Evolutionary conservation across 2,888 invertebrate genomes (phyloP), one percentile per base, ranked within the genome.

Genomic region (Nebria salina): DNA sequence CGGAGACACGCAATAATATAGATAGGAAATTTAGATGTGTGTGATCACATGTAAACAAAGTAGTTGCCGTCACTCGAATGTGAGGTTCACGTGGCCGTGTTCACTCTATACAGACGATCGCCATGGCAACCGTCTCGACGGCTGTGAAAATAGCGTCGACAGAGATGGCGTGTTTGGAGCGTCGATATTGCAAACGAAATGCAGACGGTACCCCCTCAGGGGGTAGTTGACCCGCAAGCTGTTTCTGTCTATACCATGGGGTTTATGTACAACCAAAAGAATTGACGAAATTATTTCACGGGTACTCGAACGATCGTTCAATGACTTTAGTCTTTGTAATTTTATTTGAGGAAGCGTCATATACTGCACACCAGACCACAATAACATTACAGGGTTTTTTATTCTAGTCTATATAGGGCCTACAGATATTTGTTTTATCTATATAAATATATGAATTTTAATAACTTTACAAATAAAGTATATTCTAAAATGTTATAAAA

Each of bases 21-120:
- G 4, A 54, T 54, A 1, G 54, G 8, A 54, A 54, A 54, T 54
- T 3, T 54, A 7, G 54, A 54, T 54, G 13, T 54, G 26, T 70
- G 70, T 9, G 26, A 70, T 26, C 70, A 70, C 70, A 79, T 74
- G 75, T 79, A 79, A 79, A 79, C 79, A 79, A 79, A 79, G 75
- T 41, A n/a, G 65, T 20, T 20, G 43, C 26, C 25, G 4, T 43
- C 54, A 8, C 43, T n/a, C n/a, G 64, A 64, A 54, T 15, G 41
- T 73, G 41, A 41, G 42, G 25, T 41, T 79, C 80, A 80, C 80
- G 80, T 80, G 80, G 80, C 66, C 15, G 72, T 15, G 76, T 43
- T 66, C 72, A 34, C n/a, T 41, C 41, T 73, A 34, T 43, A 25
- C 72, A 65, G 34, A 43, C 75, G 34, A 75, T 75, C 68, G 15